phyloP scores from a whole-genome alignment of 2,113 vertebrate genomes.

The Mus pahari region DNA sequence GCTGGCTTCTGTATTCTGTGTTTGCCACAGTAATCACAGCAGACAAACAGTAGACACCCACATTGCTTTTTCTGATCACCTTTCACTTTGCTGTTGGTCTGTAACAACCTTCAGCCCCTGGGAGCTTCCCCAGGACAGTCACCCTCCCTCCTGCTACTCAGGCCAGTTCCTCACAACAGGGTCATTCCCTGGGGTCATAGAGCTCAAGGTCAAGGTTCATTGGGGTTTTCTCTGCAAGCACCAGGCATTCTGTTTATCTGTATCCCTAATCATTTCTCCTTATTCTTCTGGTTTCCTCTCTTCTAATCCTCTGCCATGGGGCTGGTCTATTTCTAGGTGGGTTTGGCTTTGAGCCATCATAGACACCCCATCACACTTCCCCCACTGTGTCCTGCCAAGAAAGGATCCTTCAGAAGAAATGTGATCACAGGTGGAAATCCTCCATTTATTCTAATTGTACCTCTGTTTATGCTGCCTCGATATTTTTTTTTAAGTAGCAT shows the following conservation, averaged over 20 bases:
- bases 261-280: constrained; percentile 11
- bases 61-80: background rate
- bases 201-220: constrained; percentile 41
- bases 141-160: background rate
- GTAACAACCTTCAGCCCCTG: background rate
- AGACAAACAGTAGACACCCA: background rate
- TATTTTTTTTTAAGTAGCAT: constrained; percentile 36
- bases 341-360: constrained; percentile 68
- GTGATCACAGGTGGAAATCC: constrained; percentile 61
- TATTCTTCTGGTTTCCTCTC: constrained; percentile 43
- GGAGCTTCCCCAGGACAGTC: background rate
- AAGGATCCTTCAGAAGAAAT: constrained; percentile 57
- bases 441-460: constrained; percentile 56
- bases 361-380: constrained; percentile 41
- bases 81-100: background rate
- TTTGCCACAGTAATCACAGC: constrained; percentile 15
- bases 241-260: constrained; percentile 64
- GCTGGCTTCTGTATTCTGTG: constrained; percentile 45
- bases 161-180: background rate
- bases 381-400: constrained; percentile 40
- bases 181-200: constrained; percentile 31
- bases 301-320: constrained; percentile 59
- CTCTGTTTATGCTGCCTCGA: constrained; percentile 20
- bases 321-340: constrained; percentile 64
- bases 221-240: constrained; percentile 57